These are phyloP conservation scores for Ichneumoninae sp. DNA, from an alignment of 2,888 invertebrate species.

Conservation along the genomic window DNA sequence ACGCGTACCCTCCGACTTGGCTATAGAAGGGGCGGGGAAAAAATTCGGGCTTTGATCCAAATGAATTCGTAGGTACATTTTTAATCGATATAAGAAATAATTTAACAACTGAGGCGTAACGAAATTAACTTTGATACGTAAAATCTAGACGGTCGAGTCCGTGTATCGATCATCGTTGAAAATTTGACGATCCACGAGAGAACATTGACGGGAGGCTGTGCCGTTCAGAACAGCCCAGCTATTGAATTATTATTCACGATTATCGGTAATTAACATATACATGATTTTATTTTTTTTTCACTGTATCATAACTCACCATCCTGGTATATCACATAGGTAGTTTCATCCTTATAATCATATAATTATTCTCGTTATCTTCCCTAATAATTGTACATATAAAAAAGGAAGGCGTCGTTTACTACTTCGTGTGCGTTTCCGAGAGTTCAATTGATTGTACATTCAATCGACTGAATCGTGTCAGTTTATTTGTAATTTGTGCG, in stretches of 20 bases:
- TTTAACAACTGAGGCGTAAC: not conserved
- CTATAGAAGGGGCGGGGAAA: not conserved
- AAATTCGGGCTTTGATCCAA: slow-evolving; percentile 30
- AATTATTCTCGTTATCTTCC: slow-evolving; percentile 36
- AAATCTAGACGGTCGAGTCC: not conserved
- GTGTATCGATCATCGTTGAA: no score
- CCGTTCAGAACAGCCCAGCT: slow-evolving; percentile 30
- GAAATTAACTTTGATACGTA: slow-evolving; percentile 33
- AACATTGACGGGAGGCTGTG: slow-evolving; percentile 44
- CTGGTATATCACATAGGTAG: slow-evolving; percentile 15
- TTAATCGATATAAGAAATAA: slow-evolving; percentile 23
- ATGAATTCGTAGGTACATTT: slow-evolving; percentile 39
- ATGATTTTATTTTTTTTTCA: slow-evolving; percentile 40
- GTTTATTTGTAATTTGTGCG: not conserved
- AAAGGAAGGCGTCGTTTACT: slow-evolving; percentile 17
- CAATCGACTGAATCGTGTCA: slow-evolving; percentile 5
- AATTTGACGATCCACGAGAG: no score
- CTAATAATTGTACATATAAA: slow-evolving; percentile 53
- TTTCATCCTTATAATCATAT: slow-evolving; percentile 47
- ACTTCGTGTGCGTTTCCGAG: slow-evolving; percentile 11
- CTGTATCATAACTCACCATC: slow-evolving; percentile 34
- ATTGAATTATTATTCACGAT: slow-evolving; percentile 45
- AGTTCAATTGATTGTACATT: slow-evolving; percentile 1
- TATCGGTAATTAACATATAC: slow-evolving; percentile 47
- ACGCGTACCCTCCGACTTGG: not conserved